These are phyloP conservation scores for Polia nebulosa DNA, from an alignment of 2,888 invertebrate species.

Conservation along the genomic window DNA sequence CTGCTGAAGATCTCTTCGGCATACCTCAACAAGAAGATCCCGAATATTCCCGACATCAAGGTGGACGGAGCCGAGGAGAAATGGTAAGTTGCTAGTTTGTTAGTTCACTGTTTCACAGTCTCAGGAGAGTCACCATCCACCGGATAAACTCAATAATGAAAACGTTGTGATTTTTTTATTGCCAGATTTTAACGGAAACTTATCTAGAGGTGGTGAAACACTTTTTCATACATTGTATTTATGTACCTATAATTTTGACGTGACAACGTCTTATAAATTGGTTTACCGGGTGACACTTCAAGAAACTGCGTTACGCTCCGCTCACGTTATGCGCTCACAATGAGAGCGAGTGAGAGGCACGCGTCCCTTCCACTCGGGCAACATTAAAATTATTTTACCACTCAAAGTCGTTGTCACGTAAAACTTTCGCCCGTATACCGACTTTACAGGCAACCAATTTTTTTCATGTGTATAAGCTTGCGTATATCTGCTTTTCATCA, in stretches of 20 bases:
- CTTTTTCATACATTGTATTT: neutral
- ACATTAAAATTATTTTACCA: too few relatives aligned
- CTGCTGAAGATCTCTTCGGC: slow-evolving; percentile 97
- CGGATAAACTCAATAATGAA: neutral
- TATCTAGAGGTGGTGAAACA: neutral
- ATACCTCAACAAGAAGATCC: slow-evolving; percentile 98
- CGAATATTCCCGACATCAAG: slow-evolving; percentile 97
- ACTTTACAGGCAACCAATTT: neutral
- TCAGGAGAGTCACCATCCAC: neutral
- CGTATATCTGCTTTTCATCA: neutral
- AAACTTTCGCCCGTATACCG: too few relatives aligned
- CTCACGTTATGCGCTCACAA: too few relatives aligned
- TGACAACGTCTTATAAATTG: too few relatives aligned
- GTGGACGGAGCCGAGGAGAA: slow-evolving; percentile 97
- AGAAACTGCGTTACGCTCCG: too few relatives aligned
- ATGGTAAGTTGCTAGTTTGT: slow-evolving; percentile 92
- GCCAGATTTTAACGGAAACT: too few relatives aligned
- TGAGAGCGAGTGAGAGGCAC: too few relatives aligned
- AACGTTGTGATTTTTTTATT: neutral
- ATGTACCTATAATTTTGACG: too few relatives aligned
- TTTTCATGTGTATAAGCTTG: neutral
- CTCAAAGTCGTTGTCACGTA: too few relatives aligned
- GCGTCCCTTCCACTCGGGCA: too few relatives aligned
- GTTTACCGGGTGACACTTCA: too few relatives aligned
- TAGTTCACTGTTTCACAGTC: neutral